A percentile compares a stretch with the other conserved stretches of the same genome.
phyloP scores from a whole-genome alignment of 2,888 invertebrate species.

The Melangyna quadrimaculata region DNA sequence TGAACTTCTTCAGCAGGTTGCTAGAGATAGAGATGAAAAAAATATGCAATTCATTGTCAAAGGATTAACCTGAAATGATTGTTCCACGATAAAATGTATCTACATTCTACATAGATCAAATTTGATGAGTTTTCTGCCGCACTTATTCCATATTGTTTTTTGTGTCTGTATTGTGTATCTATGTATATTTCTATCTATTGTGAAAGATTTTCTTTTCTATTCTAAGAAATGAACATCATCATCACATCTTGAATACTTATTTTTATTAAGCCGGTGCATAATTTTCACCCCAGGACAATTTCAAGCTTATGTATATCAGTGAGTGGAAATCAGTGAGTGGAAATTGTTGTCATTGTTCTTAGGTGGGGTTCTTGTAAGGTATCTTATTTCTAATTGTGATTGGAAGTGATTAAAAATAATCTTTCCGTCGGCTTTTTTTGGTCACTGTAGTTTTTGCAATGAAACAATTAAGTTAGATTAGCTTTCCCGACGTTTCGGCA shows the following conservation, averaged over 20 bases:
- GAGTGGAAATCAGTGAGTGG: neutral
- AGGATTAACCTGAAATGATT: slow-evolving; percentile 14
- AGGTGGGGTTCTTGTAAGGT: neutral
- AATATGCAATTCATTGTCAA: slow-evolving; percentile 11
- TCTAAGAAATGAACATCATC: neutral
- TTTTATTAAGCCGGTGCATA: neutral
- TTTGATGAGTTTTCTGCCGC: neutral
- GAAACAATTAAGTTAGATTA: too few species aligned
- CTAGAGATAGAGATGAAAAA: neutral
- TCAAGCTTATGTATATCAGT: neutral
- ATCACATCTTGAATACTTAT: neutral
- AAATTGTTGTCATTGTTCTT: neutral
- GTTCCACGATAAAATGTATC: neutral
- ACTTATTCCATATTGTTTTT: slow-evolving; percentile 4
- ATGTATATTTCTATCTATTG: neutral
- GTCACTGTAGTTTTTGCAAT: too few species aligned
- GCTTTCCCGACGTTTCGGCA: too few species aligned
- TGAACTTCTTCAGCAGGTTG: slow-evolving; percentile 27
- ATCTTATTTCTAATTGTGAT: too few species aligned
- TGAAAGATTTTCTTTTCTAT: slow-evolving; percentile 7
- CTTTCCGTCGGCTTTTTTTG: too few species aligned
- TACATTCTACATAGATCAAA: neutral
- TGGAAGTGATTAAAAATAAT: too few species aligned
- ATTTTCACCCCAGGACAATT: neutral
- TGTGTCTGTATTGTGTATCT: neutral